Base-by-base conservation (phyloP, 2,888 invertebrate species). In the Abscondita cerata region DNA sequence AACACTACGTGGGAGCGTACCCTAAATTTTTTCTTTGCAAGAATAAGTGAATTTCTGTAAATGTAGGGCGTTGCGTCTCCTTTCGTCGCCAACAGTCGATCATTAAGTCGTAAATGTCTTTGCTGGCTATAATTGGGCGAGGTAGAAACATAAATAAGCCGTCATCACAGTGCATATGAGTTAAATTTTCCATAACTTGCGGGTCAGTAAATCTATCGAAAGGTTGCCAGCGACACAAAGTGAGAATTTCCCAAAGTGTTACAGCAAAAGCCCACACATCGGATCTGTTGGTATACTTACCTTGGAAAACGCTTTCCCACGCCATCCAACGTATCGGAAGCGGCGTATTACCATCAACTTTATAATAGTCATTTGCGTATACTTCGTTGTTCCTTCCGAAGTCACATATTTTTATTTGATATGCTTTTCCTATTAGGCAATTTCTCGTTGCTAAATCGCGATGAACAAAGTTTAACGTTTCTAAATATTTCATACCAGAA, bases 231-330 rank as follows among this genome's bases (percentile, higher is more conserved):
- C 91, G 83, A 69, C 93, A 92, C 55, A 90, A 83, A 8, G 90
- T 89, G 73, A 93, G 84, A 60, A 96, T 88, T 81, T 96, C 95
- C 89, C 94, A 92, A 48, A 95, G 81, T 0, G 93, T 92, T 15
- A 95, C 92, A 0, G 90, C 95, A 79, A 93, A 95, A 11, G 94
- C 88, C 95, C 95, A 96, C 1, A 94, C 93, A 79, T 96, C 95
- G 75, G 91, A 92, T 80, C 93, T 92, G 61, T 93, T 93, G 54
- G 95, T 92, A 80, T 95, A 95, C 73, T 90, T 89, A 15, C 91
- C 93, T 75, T 87, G 79, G 67, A 92, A 86, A 59, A 93, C 87
- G 1, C 90, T 89, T 79, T 95, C 95, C 92, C 93, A 93, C 1
- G 94, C 90, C 84, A 94, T 93, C 95, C 95, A 95, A 48, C 96